Percentiles rank a stretch among this genome's conserved stretches.
Conservation (phyloP, 1,140 invertebrate genomes). For the Cydia strobilella region DNA sequence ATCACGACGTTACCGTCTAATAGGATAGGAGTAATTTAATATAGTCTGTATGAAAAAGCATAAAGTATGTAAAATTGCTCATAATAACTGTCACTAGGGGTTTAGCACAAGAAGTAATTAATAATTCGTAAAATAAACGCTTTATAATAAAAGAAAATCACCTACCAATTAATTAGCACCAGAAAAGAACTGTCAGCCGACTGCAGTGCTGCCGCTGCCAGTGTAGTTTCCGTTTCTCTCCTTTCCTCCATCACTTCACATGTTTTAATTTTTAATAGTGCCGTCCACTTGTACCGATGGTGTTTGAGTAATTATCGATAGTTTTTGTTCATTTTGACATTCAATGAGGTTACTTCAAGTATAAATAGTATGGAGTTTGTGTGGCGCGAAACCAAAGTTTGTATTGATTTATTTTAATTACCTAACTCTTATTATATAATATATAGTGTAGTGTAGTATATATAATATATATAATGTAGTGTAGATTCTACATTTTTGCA, state of each 20-base stretch:
- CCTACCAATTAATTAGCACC: slow-evolving; percentile 1
- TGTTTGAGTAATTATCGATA: not conserved
- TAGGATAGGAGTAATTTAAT: not conserved
- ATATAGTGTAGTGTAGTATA: too few species aligned
- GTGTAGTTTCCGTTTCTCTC: too few species aligned
- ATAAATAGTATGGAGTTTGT: too few species aligned
- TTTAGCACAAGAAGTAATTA: too few species aligned
- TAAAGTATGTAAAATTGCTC: not conserved
- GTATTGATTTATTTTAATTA: too few species aligned
- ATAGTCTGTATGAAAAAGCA: not conserved
- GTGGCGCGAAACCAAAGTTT: too few species aligned
- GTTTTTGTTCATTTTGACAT: not conserved
- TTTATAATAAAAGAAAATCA: not conserved
- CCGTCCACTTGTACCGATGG: not conserved
- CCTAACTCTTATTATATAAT: too few species aligned
- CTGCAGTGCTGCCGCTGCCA: too few species aligned
- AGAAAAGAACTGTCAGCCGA: not conserved
- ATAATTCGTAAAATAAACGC: not conserved
- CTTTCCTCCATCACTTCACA: not conserved
- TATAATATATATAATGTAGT: too few species aligned
- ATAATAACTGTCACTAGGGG: not conserved
- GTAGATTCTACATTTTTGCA: too few species aligned
- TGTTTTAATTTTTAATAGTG: not conserved
- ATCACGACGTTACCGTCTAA: not conserved
- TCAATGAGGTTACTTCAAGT: too few species aligned